phyloP scores from a whole-genome alignment of 2,797 vertebrate genomes.

The Manis javanica region DNA sequence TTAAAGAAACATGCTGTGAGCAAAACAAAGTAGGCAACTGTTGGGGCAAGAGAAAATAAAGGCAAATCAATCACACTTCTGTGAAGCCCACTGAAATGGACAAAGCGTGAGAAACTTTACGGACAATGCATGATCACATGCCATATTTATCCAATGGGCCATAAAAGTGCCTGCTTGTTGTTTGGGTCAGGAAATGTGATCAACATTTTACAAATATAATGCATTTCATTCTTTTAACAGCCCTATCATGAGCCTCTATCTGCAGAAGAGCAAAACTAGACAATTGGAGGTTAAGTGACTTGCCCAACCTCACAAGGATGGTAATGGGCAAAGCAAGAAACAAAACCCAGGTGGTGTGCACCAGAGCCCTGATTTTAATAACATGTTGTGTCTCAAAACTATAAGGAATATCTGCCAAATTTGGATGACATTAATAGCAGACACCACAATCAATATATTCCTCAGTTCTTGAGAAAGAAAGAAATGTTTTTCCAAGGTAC shows the following conservation, averaged over 20 bases:
- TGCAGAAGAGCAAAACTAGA: not conserved
- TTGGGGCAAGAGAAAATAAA: not conserved
- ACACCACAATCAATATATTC: not conserved
- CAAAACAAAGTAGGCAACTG: not conserved
- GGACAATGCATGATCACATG: too few relatives aligned
- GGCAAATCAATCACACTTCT: not conserved
- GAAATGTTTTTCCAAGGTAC: not conserved
- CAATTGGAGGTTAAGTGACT: not conserved
- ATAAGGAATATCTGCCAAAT: not conserved
- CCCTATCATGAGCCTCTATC: not conserved
- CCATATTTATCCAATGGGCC: not conserved
- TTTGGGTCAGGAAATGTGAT: not conserved
- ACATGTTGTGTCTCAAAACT: not conserved
- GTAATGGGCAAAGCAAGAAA: not conserved
- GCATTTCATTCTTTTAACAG: not conserved
- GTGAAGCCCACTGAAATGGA: not conserved
- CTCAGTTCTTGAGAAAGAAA: not conserved
- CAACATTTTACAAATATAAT: not conserved
- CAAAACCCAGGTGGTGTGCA: not conserved
- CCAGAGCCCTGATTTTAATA: not conserved
- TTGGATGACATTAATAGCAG: not conserved
- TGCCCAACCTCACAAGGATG: not conserved
- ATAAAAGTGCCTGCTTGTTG: not conserved
- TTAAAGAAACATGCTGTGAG: not conserved
- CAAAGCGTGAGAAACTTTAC: not conserved